Percentiles rank a stretch among this genome's conserved stretches.
Evolutionary conservation across 2,113 vertebrate genomes (phyloP).

Genomic region (Misgurnus anguillicaudatus): DNA sequence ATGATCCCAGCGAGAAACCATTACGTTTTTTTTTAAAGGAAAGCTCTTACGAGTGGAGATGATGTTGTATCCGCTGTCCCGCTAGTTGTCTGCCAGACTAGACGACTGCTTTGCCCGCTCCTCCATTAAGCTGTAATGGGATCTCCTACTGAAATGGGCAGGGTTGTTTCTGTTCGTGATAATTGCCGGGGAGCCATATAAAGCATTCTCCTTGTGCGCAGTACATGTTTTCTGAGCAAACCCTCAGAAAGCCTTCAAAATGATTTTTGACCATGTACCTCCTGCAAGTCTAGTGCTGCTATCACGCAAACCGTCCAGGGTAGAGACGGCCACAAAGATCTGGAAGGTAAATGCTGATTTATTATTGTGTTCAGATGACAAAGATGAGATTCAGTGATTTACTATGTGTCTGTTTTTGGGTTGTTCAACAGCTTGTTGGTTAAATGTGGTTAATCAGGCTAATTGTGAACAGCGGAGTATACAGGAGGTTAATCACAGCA

Average conservation of each 20-base stretch:
- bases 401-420: neutral
- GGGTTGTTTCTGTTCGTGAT: slow-evolving; percentile 62
- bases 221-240: neutral
- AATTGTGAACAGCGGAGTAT: slow-evolving; percentile 29
- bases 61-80: neutral
- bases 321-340: slow-evolving; percentile 82
- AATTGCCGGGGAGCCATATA: slow-evolving; percentile 57
- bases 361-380: neutral
- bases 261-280: slow-evolving; percentile 72
- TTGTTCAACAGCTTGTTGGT: slow-evolving; percentile 33
- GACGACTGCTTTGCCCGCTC: slow-evolving; percentile 1
- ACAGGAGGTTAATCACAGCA: slow-evolving; percentile 31
- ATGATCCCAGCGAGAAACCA: slow-evolving; percentile 6
- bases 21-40: slow-evolving; percentile 6
- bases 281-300: slow-evolving; percentile 11
- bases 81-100: slow-evolving; percentile 7
- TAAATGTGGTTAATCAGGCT: slow-evolving; percentile 24
- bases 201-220: neutral
- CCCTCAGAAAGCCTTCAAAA: slow-evolving; percentile 32
- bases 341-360: slow-evolving; percentile 84
- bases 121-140: slow-evolving; percentile 47
- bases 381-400: neutral
- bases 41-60: neutral
- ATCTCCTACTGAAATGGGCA: slow-evolving; percentile 36
- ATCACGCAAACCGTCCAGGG: slow-evolving; percentile 75